Conservation (phyloP, 2,888 invertebrate species). For the Heliconius cydno region DNA sequence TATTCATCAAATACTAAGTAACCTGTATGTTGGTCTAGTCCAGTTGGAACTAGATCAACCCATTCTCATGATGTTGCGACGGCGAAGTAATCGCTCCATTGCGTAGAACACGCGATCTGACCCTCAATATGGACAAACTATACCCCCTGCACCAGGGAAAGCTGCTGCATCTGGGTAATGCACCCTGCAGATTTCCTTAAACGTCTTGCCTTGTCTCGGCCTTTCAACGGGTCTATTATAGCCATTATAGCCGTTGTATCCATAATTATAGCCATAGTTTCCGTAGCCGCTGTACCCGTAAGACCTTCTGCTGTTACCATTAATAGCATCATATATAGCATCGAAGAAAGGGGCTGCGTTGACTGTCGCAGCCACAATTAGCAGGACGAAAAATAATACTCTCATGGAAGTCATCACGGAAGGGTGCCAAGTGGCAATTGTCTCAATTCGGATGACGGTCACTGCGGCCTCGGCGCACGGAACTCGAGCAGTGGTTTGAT, state of each 20-base stretch:
- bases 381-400: constrained; percentile 53
- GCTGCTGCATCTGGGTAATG: constrained; percentile 83
- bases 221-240: constrained; percentile 54
- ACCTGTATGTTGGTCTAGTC: constrained; percentile 19
- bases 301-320: constrained; percentile 69
- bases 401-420: constrained; percentile 73
- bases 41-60: constrained; percentile 59
- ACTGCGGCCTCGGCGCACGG: constrained; percentile 72
- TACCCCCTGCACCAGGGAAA: constrained; percentile 81
- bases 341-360: constrained; percentile 76
- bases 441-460: constrained; percentile 76
- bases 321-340: constrained; percentile 75
- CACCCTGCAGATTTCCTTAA: constrained; percentile 87
- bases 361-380: constrained; percentile 58
- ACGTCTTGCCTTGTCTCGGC: constrained; percentile 80
- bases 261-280: constrained; percentile 60
- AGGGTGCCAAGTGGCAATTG: constrained; percentile 72
- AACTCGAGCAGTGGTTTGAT: constrained; percentile 74
- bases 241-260: constrained; percentile 55
- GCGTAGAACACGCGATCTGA: constrained; percentile 83
- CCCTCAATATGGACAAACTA: constrained; percentile 86
- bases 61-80: constrained; percentile 81
- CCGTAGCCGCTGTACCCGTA: constrained; percentile 68
- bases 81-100: constrained; percentile 78
- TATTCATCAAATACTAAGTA: constrained; percentile 21